phyloP scores from a whole-genome alignment of 2,888 invertebrate genomes.

The Chalcis sispes region DNA sequence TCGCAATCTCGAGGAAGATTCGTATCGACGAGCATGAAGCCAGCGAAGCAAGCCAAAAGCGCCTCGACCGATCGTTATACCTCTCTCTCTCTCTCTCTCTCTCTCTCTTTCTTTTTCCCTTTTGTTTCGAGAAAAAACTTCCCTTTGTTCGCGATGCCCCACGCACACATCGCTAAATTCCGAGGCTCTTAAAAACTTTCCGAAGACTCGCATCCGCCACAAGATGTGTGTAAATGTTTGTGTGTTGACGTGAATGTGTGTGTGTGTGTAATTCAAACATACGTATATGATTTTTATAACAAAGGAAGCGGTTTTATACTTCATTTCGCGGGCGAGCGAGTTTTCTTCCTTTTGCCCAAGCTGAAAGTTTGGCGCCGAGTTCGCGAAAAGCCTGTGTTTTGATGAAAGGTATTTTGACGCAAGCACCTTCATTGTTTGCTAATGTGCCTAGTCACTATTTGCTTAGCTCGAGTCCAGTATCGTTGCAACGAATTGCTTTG shows the following conservation, averaged over 20 bases:
- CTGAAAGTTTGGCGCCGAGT: not conserved
- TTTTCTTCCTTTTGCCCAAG: not conserved
- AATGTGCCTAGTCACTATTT: conserved; percentile 34
- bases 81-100: not conserved
- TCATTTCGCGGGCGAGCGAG: conserved; percentile 1
- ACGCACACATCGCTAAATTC: conserved; percentile 11
- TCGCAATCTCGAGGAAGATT: conserved; percentile 59
- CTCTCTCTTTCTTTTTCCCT: conserved; percentile 35
- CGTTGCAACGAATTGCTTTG: conserved; percentile 32
- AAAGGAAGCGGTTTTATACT: conserved; percentile 49
- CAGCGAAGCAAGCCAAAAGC: conserved; percentile 43
- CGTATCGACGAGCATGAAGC: conserved; percentile 59
- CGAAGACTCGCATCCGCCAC: not conserved
- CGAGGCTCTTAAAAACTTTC: not conserved
- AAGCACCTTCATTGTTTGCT: conserved; percentile 54
- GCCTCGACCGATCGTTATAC: too few species aligned
- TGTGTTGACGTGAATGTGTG: too few species aligned
- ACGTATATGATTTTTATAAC: conserved; percentile 52
- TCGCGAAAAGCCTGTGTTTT: conserved; percentile 38
- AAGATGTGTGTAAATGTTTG: too few species aligned
- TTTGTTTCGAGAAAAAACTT: conserved; percentile 52
- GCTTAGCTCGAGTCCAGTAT: conserved; percentile 4
- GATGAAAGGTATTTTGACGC: conserved; percentile 47
- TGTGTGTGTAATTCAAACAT: too few species aligned
- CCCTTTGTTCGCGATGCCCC: conserved; percentile 54